Evolutionary conservation across 2,797 vertebrate genomes (phyloP).

Genomic region (Antennarius maculatus): DNA sequence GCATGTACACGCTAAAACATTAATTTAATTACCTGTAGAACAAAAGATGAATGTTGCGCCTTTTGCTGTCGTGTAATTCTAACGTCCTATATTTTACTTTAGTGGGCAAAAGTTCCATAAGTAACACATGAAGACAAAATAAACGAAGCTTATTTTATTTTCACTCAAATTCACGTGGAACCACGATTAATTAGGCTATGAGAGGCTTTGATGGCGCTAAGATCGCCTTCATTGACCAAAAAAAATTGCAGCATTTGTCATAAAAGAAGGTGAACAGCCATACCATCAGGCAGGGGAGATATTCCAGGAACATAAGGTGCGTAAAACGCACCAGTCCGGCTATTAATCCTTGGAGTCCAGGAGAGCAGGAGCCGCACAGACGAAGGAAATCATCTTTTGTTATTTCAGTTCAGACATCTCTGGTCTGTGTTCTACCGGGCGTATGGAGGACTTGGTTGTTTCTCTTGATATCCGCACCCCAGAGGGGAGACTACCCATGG

Average conservation of each 20-base stretch:
- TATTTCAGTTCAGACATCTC: conserved; percentile 53
- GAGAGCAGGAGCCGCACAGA: conserved; percentile 14
- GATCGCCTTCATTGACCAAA: neutral
- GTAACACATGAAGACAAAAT: neutral
- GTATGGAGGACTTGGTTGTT: conserved; percentile 29
- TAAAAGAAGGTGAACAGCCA: conserved; percentile 18
- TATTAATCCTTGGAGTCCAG: conserved; percentile 26
- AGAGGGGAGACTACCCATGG: conserved; percentile 37
- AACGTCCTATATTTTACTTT: neutral
- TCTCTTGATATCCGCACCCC: conserved; percentile 36
- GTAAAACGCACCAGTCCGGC: conserved; percentile 46
- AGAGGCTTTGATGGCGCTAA: neutral
- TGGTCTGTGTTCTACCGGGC: conserved; percentile 22
- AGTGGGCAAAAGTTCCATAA: conserved; percentile 21
- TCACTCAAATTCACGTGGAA: conserved; percentile 3
- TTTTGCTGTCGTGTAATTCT: neutral
- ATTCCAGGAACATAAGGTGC: conserved; percentile 36
- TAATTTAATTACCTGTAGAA: too few relatives aligned
- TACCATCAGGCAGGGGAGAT: conserved; percentile 19
- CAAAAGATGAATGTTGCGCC: neutral
- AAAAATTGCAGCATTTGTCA: conserved; percentile 1
- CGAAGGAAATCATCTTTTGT: conserved; percentile 21
- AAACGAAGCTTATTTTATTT: neutral
- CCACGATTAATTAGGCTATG: neutral
- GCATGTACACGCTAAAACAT: too few relatives aligned